These are phyloP conservation scores for Theocolax elegans DNA, from an alignment of 1,140 invertebrate genomes.

Conservation along the genomic window DNA sequence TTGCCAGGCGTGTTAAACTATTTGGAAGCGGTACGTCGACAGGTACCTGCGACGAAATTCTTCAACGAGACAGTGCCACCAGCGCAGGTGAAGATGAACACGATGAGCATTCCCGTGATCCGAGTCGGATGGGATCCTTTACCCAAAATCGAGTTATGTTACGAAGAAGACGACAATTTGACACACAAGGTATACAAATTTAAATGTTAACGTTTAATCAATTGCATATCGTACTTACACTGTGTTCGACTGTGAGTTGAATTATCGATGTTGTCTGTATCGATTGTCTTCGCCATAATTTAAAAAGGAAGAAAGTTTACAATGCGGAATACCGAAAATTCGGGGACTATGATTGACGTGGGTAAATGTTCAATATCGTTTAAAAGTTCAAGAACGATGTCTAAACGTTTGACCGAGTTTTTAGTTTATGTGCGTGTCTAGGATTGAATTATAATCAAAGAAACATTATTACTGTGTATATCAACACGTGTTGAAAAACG, in stretches of 20 bases:
- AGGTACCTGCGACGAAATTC: conserved; percentile 57
- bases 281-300: neutral
- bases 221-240: neutral
- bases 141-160: conserved; percentile 61
- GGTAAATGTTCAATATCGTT: no score
- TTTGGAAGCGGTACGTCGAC: conserved; percentile 57
- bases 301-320: no score
- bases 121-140: conserved; percentile 48
- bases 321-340: no score
- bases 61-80: conserved; percentile 65
- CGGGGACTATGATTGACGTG: no score
- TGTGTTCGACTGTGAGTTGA: neutral
- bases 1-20: conserved; percentile 60
- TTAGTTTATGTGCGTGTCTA: no score
- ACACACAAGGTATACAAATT: conserved; percentile 59
- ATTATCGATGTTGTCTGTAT: neutral
- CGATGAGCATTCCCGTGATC: conserved; percentile 51
- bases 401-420: no score
- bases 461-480: no score
- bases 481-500: no score
- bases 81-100: conserved; percentile 65
- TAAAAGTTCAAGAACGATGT: no score
- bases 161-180: conserved; percentile 62
- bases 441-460: no score
- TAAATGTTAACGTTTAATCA: neutral